Conservation (phyloP, 2,888 invertebrate genomes). For the Chirona hameri region DNA sequence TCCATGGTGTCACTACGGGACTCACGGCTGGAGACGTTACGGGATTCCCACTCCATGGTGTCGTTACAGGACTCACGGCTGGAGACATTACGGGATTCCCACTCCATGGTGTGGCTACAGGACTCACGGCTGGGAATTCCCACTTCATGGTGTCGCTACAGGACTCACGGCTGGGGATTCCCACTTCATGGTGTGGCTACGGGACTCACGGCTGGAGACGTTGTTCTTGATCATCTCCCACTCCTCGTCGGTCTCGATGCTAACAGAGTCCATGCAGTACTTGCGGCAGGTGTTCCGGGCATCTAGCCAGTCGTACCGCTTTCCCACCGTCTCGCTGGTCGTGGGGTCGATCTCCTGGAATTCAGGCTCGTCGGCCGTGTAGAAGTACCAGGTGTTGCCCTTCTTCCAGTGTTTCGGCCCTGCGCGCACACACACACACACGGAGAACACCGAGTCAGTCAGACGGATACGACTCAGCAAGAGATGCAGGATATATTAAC, state of each 20-base stretch:
- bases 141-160: no score
- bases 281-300: constrained; percentile 85
- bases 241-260: constrained; percentile 83
- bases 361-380: constrained; percentile 88
- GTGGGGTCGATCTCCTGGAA: constrained; percentile 88
- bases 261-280: constrained; percentile 91
- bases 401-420: constrained; percentile 40
- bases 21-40: constrained; percentile 52
- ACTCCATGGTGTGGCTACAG: no score
- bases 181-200: no score
- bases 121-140: no score
- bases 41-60: no score
- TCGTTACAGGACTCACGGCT: no score
- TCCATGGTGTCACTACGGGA: no score
- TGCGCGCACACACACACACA: constrained; percentile 3
- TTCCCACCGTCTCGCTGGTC: constrained; percentile 65
- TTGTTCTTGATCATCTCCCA: constrained; percentile 76
- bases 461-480: no score
- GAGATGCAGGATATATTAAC: no score
- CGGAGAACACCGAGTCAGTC: no score
- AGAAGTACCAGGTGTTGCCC: constrained; percentile 80
- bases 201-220: constrained; percentile 39
- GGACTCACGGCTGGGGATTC: no score
- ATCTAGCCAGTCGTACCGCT: constrained; percentile 84
- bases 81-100: no score